These are phyloP conservation scores for Sardinella longiceps DNA, from an alignment of 2,797 vertebrate genomes.

Conservation along the genomic window DNA sequence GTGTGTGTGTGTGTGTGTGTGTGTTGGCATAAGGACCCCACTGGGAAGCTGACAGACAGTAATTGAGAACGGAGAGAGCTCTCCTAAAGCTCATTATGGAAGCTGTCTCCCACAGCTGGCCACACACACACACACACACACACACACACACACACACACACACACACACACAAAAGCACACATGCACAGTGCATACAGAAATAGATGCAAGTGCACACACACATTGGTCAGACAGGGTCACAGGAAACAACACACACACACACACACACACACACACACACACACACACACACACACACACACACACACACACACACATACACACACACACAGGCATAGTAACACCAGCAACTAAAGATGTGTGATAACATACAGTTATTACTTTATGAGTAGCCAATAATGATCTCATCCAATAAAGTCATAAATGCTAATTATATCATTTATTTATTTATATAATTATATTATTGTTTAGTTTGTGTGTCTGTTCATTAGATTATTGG, in stretches of 20 bases:
- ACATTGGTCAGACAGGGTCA: neutral
- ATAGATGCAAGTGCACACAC: neutral
- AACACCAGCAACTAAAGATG: no score
- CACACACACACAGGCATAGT: no score
- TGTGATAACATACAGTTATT: no score
- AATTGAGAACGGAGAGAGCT: constrained; percentile 67
- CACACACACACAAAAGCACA: neutral
- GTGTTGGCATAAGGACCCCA: neutral
- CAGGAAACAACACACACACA: neutral
- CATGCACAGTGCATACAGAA: neutral
- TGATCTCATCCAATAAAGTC: no score
- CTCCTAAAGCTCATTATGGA: constrained; percentile 70
- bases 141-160: neutral
- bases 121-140: constrained; percentile 33
- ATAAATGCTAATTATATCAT: no score
- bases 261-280: no score
- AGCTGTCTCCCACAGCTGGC: constrained; percentile 69
- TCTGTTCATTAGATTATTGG: no score
- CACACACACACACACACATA: no score
- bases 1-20: neutral
- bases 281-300: no score
- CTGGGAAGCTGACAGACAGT: constrained; percentile 63
- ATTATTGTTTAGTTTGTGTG: no score
- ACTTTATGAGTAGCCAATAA: no score
- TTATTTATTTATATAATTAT: no score